Evolutionary conservation across 2,113 vertebrate genomes (phyloP).

Genomic region (Oceanodroma tethys): DNA sequence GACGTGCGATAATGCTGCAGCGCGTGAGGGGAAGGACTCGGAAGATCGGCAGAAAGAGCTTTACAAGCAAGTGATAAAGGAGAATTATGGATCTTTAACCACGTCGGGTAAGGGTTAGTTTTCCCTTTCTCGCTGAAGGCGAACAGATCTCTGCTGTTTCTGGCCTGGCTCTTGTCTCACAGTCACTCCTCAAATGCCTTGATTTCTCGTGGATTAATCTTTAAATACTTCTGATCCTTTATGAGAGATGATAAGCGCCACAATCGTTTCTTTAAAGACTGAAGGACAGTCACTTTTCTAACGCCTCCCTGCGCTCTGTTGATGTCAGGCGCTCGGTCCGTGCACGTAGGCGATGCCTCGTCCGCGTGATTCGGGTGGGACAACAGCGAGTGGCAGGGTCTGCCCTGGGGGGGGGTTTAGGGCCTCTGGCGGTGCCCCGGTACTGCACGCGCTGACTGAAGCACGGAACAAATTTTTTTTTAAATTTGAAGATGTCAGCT

Average conservation of each 20-base stretch:
- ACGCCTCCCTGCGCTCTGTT: not conserved
- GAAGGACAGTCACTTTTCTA: not conserved
- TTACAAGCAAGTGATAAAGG: not conserved
- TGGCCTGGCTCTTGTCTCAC: not conserved
- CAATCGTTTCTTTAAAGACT: not conserved
- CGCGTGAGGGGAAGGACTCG: not conserved
- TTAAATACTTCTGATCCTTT: not conserved
- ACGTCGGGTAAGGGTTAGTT: not conserved
- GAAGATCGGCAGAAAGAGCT: not conserved
- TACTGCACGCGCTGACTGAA: not conserved
- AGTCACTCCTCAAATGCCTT: not conserved
- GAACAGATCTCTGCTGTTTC: not conserved
- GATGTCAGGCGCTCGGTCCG: accelerated
- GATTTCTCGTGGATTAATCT: not conserved
- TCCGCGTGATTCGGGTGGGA: accelerated
- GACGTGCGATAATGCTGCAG: not conserved
- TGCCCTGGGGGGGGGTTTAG: not conserved
- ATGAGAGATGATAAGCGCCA: not conserved
- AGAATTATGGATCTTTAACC: not conserved
- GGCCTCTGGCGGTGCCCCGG: not conserved
- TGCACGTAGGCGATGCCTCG: accelerated
- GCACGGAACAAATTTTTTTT: not conserved
- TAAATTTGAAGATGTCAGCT: not conserved
- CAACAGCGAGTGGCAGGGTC: no score
- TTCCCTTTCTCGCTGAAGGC: not conserved